These are phyloP conservation scores for Mesocentrotus franciscanus DNA, from an alignment of 53 echinoderm and acorn worm species.

Conservation along the genomic window DNA sequence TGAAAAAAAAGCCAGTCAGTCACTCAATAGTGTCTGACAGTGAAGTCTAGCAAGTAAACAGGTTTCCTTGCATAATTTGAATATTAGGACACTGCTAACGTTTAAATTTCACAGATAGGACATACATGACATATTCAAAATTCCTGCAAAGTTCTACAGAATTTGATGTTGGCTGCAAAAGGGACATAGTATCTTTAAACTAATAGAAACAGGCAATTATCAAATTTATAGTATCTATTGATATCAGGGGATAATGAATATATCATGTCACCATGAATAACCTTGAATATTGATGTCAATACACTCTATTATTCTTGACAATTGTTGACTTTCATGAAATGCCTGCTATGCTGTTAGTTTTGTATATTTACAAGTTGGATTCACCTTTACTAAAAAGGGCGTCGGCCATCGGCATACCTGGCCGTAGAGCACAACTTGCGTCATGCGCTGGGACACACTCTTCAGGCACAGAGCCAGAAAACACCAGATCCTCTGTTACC, in stretches of 20 bases:
- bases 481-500: neutral
- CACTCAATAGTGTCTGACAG: no score
- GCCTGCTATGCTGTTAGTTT: neutral
- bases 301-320: neutral
- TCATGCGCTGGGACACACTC: neutral
- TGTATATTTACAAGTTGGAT: neutral
- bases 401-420: constrained; percentile 42
- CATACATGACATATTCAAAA: no score
- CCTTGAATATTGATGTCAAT: neutral
- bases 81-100: no score
- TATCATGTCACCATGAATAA: neutral
- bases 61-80: no score
- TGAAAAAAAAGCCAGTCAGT: no score
- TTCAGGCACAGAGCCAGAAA: constrained; percentile 56
- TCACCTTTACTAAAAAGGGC: constrained; percentile 35
- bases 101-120: no score
- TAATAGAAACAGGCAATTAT: no score
- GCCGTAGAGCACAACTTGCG: constrained; percentile 21
- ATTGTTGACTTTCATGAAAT: neutral
- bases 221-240: neutral
- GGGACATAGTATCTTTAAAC: no score
- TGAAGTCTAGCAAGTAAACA: no score
- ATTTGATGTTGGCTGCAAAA: no score
- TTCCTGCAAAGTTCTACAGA: no score
- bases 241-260: neutral